Evolutionary conservation across 2,113 vertebrate species (phyloP).

Genomic region (Megaceryle maxima): DNA sequence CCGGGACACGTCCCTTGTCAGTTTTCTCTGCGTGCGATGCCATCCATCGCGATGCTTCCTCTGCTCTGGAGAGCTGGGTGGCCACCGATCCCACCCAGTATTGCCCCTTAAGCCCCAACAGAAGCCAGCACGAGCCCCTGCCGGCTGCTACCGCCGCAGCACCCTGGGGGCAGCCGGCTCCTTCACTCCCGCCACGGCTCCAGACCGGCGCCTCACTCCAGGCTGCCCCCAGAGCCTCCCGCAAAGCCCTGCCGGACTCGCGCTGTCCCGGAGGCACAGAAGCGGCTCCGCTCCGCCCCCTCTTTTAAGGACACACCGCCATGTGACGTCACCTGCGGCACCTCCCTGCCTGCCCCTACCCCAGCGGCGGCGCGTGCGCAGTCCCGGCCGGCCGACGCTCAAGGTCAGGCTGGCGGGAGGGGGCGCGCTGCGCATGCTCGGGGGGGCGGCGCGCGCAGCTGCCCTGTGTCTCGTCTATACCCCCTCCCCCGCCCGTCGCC

Average conservation of each 20-base stretch:
- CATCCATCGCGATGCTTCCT: fast-evolving
- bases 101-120: neutral
- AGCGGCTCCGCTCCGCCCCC: fast-evolving
- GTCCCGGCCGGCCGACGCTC: fast-evolving
- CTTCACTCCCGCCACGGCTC: neutral
- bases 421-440: neutral
- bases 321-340: neutral
- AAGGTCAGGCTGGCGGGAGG: neutral
- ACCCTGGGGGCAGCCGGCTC: no score
- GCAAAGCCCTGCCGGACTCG: no score
- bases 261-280: no score
- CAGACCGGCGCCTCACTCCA: neutral
- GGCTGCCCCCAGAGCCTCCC: fast-evolving
- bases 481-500: no score
- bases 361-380: neutral
- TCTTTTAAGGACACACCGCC: fast-evolving
- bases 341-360: neutral
- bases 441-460: fast-evolving
- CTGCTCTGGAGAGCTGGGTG: fast-evolving
- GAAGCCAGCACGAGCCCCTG: no score
- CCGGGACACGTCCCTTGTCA: fast-evolving
- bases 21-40: fast-evolving
- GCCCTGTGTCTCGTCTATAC: neutral
- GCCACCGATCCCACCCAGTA: fast-evolving
- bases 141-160: no score